Percentiles rank a stretch among this genome's conserved stretches.
Evolutionary conservation across 1,140 invertebrate genomes (phyloP).

Genomic region (Drosophila littoralis): DNA sequence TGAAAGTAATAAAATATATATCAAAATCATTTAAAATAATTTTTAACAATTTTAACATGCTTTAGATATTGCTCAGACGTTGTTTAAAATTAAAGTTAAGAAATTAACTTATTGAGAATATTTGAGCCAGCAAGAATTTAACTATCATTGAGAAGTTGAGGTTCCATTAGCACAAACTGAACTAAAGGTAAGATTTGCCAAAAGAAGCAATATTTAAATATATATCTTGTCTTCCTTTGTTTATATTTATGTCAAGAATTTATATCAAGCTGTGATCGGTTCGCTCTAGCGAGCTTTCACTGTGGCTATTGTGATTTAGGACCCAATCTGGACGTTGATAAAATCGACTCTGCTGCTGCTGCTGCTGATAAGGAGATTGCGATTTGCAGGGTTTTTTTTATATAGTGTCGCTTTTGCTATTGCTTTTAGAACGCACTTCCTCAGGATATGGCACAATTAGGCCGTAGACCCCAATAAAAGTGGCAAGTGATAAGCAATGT

Average conservation of each 20-base stretch:
- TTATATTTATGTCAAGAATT: too few species aligned
- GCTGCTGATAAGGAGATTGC: constrained; percentile 37
- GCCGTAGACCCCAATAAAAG: neutral
- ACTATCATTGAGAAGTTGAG: too few species aligned
- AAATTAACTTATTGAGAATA: too few species aligned
- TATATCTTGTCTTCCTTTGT: too few species aligned
- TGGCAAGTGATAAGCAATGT: constrained; percentile 1
- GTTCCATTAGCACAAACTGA: neutral
- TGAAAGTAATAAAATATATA: too few species aligned
- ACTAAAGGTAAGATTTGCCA: neutral
- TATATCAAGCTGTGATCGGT: too few species aligned
- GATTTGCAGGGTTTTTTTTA: neutral
- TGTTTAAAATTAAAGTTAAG: too few species aligned
- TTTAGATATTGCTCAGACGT: too few species aligned
- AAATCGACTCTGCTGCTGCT: neutral
- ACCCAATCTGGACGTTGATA: neutral
- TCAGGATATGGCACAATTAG: constrained; percentile 47
- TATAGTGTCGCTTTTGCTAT: neutral
- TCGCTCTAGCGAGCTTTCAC: too few species aligned
- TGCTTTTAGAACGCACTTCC: constrained; percentile 52
- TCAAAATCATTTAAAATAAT: too few species aligned
- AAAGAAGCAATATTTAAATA: neutral
- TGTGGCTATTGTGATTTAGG: neutral
- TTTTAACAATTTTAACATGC: too few species aligned
- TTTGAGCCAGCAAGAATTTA: too few species aligned